These are phyloP conservation scores for Gisinianus flammeolus DNA, from an alignment of 2,888 invertebrate species.

Conservation along the genomic window DNA sequence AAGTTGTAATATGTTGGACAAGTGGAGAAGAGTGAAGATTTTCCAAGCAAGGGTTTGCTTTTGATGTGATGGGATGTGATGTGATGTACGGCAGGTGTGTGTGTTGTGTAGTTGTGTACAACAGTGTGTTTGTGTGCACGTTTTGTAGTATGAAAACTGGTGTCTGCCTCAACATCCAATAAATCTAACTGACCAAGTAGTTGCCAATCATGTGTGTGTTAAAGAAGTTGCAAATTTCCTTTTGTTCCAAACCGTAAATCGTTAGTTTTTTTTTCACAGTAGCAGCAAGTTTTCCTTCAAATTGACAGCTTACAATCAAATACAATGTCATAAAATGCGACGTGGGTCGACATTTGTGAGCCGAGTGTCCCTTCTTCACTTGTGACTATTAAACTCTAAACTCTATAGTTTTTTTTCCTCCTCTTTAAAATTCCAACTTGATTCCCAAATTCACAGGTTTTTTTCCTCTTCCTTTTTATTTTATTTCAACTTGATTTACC, in stretches of 20 bases:
- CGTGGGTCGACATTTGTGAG: slow-evolving; percentile 9
- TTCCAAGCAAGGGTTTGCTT: background rate
- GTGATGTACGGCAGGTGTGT: background rate
- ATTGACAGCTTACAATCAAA: slow-evolving; percentile 20
- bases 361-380: background rate
- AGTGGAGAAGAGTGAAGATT: background rate
- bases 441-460: background rate
- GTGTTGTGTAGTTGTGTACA: background rate
- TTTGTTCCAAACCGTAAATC: background rate
- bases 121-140: background rate
- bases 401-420: background rate
- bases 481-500: slow-evolving; percentile 1
- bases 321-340: slow-evolving; percentile 28
- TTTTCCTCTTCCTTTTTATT: background rate
- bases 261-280: slow-evolving; percentile 6
- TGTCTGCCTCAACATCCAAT: slow-evolving; percentile 28
- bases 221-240: slow-evolving; percentile 38
- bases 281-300: slow-evolving; percentile 25
- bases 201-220: slow-evolving; percentile 37
- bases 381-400: background rate
- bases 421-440: slow-evolving; percentile 7
- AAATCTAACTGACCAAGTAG: slow-evolving; percentile 34
- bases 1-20: background rate
- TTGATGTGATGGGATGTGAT: background rate
- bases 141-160: slow-evolving; percentile 10